These are phyloP conservation scores for Hirtodrosophila cameraria DNA, from an alignment of 2,888 invertebrate genomes.

Conservation along the genomic window DNA sequence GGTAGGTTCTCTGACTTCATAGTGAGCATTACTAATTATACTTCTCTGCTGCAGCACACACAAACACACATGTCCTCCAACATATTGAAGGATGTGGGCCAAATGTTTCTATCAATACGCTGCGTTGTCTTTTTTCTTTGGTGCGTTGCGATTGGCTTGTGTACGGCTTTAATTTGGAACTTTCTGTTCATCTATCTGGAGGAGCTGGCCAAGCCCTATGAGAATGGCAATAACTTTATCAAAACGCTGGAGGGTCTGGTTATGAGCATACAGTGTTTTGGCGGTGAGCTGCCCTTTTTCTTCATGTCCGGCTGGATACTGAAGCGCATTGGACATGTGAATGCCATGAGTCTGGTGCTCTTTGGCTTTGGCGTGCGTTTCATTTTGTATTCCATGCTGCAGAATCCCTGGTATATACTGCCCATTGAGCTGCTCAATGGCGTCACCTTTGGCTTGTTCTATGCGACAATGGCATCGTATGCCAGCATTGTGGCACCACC, in stretches of 20 bases:
- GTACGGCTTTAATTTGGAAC: conserved; percentile 94
- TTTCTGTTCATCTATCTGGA: conserved; percentile 94
- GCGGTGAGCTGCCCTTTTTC: conserved; percentile 94
- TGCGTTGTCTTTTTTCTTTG: conserved; percentile 91
- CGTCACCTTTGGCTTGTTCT: conserved; percentile 94
- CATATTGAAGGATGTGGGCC: conserved; percentile 88
- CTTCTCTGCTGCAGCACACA: conserved; percentile 85
- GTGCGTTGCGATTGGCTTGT: conserved; percentile 92
- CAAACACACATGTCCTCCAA: conserved; percentile 88
- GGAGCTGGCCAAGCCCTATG: conserved; percentile 86
- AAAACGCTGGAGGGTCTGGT: conserved; percentile 91
- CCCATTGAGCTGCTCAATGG: conserved; percentile 95
- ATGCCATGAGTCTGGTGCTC: conserved; percentile 93
- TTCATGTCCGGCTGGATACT: conserved; percentile 92
- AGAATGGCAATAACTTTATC: conserved; percentile 85
- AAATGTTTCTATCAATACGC: conserved; percentile 87
- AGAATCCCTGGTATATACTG: conserved; percentile 92
- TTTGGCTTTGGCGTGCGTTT: conserved; percentile 92
- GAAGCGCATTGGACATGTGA: conserved; percentile 91
- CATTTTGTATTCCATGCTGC: conserved; percentile 91
- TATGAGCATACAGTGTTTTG: conserved; percentile 91
- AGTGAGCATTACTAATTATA: background rate
- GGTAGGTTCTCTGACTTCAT: conserved; percentile 81
- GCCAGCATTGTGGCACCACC: conserved; percentile 92
- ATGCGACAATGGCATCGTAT: conserved; percentile 94